Base-by-base conservation (phyloP, 2,888 invertebrate genomes). In the Sceliomorpha sp. region DNA sequence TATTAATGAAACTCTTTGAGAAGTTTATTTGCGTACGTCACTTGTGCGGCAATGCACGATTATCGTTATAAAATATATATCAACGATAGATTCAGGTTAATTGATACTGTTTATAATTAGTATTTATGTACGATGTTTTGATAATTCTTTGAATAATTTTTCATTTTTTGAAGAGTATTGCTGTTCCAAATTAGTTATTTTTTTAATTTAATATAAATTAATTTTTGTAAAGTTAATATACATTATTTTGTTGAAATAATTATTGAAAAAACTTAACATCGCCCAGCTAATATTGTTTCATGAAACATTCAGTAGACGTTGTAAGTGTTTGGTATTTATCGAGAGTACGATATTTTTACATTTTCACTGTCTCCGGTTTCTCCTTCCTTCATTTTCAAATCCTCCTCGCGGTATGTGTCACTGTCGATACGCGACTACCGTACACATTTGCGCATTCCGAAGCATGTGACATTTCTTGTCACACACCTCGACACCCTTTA, bases 401-500 rank as follows among this genome's bases (percentile, higher is more conserved):
- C 67, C 69, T 67, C 70, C 71, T 59, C 59, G 59, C 48, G 70
- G 75, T 77, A 77, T 74, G 74, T 62, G 70, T 69, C 75, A 59
- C 51, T 64, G 62, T 64, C 62, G 77, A 73, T 75, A 79, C 71
- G 73, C 74, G 67, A 64, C 76, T 58, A 70, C 73, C 77, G 74
- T 74, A 63, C 75, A 77, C 77, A 78, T 81, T 78, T 76, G 78
- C 78, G 78, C 75, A 75, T 79, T 77, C 70, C 69, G 78, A 77
- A 81, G 75, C 79, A 77, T 78, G 82, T 82, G 83, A 85, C 81
- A 82, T 84, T 84, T 84, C 86, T 83, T 79, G 84, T 82, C 83
- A 79, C 80, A 79, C 78, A 68, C 72, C 70, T 71, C 75, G 78
- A 78, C 80, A 74, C 79, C 73, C 70, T 45, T 72, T 70, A 73